phyloP scores from a whole-genome alignment of 2,797 vertebrate species.

The Hydrocynus forskahlii region DNA sequence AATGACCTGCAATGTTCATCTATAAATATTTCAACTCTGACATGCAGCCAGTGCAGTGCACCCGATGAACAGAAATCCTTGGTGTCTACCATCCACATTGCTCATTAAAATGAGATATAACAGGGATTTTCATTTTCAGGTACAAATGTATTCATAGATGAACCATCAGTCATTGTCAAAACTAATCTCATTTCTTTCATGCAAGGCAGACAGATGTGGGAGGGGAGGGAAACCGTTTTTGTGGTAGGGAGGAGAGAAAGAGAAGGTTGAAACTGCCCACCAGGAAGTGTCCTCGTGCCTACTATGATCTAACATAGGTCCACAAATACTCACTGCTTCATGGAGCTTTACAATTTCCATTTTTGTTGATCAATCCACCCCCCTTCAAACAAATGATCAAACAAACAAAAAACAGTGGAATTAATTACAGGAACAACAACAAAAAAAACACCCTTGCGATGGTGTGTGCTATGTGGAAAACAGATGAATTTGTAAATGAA shows the following conservation, averaged over 20 bases:
- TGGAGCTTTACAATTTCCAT: constrained; percentile 27
- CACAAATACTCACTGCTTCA: not conserved
- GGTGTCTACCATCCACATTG: constrained; percentile 55
- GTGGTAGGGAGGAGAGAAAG: constrained; percentile 2
- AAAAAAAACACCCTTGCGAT: constrained; percentile 15
- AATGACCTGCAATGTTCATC: constrained; percentile 58
- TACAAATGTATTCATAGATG: constrained; percentile 64
- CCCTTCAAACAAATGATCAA: constrained; percentile 20
- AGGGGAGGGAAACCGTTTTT: constrained; percentile 32
- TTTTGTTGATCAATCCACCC: constrained; percentile 30
- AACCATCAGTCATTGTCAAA: constrained; percentile 66
- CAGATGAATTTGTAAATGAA: constrained; percentile 62
- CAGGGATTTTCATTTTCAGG: constrained; percentile 64
- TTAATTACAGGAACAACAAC: constrained; percentile 53
- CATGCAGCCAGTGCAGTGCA: constrained; percentile 47
- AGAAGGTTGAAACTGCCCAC: constrained; percentile 27
- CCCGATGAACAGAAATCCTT: constrained; percentile 54
- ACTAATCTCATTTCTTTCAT: constrained; percentile 64
- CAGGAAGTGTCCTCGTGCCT: not conserved
- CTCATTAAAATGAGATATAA: constrained; percentile 68
- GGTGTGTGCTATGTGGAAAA: constrained; percentile 48
- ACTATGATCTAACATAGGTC: constrained; percentile 21
- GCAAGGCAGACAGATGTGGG: constrained; percentile 47
- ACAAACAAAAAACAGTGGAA: constrained; percentile 39
- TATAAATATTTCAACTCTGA: constrained; percentile 64